Base-by-base conservation (phyloP, 1,140 invertebrate species). In the Alviniconcha marisindica region DNA sequence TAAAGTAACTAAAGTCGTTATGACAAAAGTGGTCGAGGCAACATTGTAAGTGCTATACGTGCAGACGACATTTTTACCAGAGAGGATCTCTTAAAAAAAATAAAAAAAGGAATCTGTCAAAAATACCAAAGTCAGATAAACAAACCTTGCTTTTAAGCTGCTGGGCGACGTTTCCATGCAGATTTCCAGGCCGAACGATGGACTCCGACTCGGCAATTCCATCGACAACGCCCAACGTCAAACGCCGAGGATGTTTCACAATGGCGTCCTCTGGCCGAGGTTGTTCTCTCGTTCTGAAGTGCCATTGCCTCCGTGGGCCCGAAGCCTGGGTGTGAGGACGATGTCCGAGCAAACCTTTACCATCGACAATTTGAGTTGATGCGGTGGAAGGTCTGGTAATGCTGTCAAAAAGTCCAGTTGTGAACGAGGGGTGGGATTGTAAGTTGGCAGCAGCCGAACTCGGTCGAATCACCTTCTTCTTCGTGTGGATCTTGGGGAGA, bases 381-480 rank as follows among this genome's bases (percentile, higher is more conserved):
- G 89, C 88, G 2, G 89, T 90, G 18, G 91, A 69, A n/a, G 90
- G 90, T 28, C 90, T 85, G 21, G 86, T 79, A 38, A 89, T 83
- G 83, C 88, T 88, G 74, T 89, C 88, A 60, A 82, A 91, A 15
- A 91, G 77, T 81, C 89, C 88, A 14, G 86, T 86, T 15, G 85
- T 85, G 84, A 81, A 92, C 56, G 86, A 85, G n/a, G 87, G 88
- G 76, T 91, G 90, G 21, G 86, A 90, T 56, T 92, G 91, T 40
- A 92, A 80, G 83, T 91, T 91, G 0, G 88, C 91, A 24, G 90
- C 85, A 5, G 91, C 91, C 1, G 90, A 91, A 77, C 87, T 91
- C 15, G 90, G 90, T 56, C 91, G 86, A 21, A 91, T 87, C 83
- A 85, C 83, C 74, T 88, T 91, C 54, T 86, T 88, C 24, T 66